phyloP scores from a whole-genome alignment of 2,113 vertebrate species.

The Phalacrocorax aristotelis region DNA sequence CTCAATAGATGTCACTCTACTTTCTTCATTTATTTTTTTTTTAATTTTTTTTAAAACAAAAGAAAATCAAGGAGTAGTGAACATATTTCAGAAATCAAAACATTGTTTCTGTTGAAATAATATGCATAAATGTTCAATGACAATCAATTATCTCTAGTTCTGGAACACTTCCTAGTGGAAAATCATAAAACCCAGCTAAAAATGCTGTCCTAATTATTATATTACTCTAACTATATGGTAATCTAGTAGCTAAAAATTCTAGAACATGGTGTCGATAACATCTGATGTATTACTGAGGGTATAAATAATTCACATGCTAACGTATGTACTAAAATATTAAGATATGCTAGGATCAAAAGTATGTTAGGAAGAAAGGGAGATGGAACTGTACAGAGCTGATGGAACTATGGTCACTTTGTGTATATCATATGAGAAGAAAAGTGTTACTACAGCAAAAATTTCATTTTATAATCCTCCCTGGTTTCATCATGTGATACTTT shows the following conservation, averaged over 20 bases:
- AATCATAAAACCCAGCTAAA: background rate
- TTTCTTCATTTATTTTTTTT: background rate
- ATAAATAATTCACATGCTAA: background rate
- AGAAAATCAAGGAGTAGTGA: background rate
- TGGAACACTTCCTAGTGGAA: background rate
- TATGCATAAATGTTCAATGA: background rate
- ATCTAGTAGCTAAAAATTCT: background rate
- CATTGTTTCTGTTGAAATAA: background rate
- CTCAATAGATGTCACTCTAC: background rate
- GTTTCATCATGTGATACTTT: background rate
- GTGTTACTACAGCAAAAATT: background rate
- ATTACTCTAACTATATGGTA: background rate
- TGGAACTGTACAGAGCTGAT: background rate
- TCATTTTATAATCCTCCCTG: background rate
- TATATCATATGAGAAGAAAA: background rate
- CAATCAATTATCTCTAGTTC: background rate
- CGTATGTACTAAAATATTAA: background rate
- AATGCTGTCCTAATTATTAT: background rate
- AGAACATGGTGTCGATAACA: background rate
- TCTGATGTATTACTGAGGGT: background rate
- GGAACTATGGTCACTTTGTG: background rate
- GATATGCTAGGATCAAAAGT: background rate
- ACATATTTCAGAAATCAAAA: background rate
- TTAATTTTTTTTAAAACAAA: background rate
- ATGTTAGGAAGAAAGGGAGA: background rate